Conservation (phyloP, 2,113 vertebrate species). For the Ranitomeya imitator region DNA sequence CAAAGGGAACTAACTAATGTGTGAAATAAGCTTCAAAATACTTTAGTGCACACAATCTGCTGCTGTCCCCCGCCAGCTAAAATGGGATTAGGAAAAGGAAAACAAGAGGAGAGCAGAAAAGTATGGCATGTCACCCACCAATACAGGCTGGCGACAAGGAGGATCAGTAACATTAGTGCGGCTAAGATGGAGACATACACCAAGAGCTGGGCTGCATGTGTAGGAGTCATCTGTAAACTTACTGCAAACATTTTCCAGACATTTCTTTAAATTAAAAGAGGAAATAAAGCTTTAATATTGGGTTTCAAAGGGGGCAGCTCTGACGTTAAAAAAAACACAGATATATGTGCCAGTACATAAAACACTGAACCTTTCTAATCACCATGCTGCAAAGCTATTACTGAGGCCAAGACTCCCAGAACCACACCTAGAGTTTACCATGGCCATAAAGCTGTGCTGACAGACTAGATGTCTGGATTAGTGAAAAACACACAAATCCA, state of each 20-base stretch:
- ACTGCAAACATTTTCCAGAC: not conserved
- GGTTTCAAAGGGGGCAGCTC: not conserved
- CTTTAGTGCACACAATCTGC: not conserved
- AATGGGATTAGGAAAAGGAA: not conserved
- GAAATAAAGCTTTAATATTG: not conserved
- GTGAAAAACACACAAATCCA: not conserved
- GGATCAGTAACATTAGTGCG: not conserved
- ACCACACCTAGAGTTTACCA: not conserved
- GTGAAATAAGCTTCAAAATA: not conserved
- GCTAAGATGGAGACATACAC: not conserved
- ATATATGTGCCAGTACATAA: not conserved
- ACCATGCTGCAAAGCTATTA: not conserved
- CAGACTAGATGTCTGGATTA: not conserved
- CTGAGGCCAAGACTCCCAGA: not conserved
- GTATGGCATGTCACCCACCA: not conserved
- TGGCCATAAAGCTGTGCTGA: not conserved
- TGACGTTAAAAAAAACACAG: not conserved
- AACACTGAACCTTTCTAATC: not conserved
- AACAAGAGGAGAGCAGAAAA: not conserved
- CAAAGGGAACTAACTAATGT: not conserved
- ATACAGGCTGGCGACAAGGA: not conserved
- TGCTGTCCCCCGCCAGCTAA: not conserved
- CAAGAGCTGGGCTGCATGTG: not conserved
- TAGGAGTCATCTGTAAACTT: not conserved
- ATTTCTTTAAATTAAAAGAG: not conserved